phyloP scores from a whole-genome alignment of 2,797 vertebrate species.

The Arnoldichthys spilopterus region DNA sequence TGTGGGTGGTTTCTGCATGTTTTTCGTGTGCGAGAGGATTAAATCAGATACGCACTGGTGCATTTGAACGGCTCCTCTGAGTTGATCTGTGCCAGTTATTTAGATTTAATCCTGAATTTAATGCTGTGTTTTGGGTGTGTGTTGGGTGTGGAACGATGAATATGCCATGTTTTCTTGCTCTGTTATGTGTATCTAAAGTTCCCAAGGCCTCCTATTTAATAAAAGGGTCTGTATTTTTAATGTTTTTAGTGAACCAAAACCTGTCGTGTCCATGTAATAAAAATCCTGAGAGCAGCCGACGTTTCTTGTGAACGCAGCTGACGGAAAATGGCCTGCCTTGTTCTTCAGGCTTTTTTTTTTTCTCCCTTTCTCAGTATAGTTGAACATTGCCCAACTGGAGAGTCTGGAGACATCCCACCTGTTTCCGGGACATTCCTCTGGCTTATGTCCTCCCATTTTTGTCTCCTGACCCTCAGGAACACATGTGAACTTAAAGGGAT shows the following conservation, averaged over 20 bases:
- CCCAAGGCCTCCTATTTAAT: constrained; percentile 9
- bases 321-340: background rate
- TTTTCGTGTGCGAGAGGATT: constrained; percentile 33
- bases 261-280: background rate
- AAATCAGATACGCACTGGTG: background rate
- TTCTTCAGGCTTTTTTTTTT: constrained; percentile 17
- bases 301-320: background rate
- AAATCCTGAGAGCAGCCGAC: background rate
- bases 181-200: background rate
- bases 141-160: background rate
- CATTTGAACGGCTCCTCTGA: background rate
- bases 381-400: constrained; percentile 14
- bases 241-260: background rate
- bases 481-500: constrained; percentile 61
- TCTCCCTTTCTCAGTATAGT: background rate
- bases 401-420: constrained; percentile 47
- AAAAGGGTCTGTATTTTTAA: too few species aligned
- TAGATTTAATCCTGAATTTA: constrained; percentile 26
- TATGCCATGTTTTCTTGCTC: background rate
- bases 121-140: constrained; percentile 9
- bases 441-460: constrained; percentile 51
- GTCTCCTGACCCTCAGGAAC: constrained; percentile 53
- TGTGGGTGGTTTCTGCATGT: constrained; percentile 39
- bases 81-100: background rate
- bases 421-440: constrained; percentile 67